Conservation (phyloP, 1,140 invertebrate species). For the Megalonaias nervosa region DNA sequence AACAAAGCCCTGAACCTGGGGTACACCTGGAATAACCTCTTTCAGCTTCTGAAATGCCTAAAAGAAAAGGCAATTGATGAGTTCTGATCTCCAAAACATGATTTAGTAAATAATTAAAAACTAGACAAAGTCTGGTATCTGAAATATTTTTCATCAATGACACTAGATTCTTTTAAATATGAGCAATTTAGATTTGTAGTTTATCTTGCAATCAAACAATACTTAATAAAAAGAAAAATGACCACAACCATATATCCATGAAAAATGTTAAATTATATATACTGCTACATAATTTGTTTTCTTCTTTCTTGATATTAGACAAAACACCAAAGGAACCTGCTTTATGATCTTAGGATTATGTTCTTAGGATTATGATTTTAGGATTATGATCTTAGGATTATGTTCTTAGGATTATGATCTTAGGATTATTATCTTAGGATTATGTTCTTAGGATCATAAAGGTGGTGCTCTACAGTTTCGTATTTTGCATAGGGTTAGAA, state of each 20-base stretch:
- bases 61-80: neutral
- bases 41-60: no score
- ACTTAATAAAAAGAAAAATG: neutral
- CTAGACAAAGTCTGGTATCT: no score
- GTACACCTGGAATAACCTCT: no score
- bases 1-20: neutral
- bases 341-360: conserved; percentile 10
- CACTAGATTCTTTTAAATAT: no score
- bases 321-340: conserved; percentile 23
- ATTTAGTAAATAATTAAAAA: neutral
- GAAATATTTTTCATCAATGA: no score
- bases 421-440: no score
- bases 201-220: neutral
- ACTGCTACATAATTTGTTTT: conserved; percentile 1
- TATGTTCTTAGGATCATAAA: no score
- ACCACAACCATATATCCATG: neutral
- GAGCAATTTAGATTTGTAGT: neutral
- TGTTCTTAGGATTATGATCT: no score
- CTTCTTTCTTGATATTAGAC: conserved; percentile 18
- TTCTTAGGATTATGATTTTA: no score
- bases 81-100: neutral
- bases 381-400: no score
- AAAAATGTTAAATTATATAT: neutral
- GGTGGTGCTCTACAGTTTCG: no score
- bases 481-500: no score